Conservation (phyloP, 1,140 invertebrate genomes). For the Caenorhabditis inopinata region DNA sequence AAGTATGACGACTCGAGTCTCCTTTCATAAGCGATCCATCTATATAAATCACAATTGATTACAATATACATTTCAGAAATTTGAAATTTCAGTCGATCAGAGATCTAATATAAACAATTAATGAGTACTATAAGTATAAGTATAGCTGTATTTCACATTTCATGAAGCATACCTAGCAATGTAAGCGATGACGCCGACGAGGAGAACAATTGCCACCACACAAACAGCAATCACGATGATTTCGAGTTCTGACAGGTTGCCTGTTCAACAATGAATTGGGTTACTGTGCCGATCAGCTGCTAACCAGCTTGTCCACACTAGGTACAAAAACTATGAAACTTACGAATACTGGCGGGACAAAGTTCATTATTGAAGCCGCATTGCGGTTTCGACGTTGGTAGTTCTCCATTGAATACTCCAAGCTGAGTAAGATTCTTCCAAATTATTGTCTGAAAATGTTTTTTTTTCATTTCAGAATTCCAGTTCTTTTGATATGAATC, state of each 20-base stretch:
- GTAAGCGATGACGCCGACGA: constrained; percentile 2
- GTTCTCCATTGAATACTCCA: background rate
- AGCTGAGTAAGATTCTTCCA: constrained; percentile 28
- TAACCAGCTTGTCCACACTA: background rate
- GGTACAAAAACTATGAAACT: background rate
- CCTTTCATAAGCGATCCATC: constrained; percentile 32
- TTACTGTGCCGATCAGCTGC: background rate
- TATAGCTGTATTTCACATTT: no score
- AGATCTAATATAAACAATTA: no score
- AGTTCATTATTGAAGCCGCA: constrained; percentile 19
- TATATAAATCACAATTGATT: no score
- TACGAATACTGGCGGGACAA: background rate
- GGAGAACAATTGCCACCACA: background rate
- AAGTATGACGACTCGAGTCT: constrained; percentile 23
- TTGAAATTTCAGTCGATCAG: no score
- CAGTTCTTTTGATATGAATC: background rate
- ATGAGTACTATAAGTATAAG: no score
- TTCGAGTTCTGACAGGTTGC: constrained; percentile 37
- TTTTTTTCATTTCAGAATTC: background rate
- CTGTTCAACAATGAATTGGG: constrained; percentile 15
- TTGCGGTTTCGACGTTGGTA: background rate
- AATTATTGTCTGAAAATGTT: background rate
- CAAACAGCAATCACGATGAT: constrained; percentile 26
- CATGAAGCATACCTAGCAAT: background rate
- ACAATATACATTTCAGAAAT: no score